Percentiles rank a stretch among this genome's conserved stretches.
phyloP scores from a whole-genome alignment of 2,888 invertebrate species.

The Leptopilina drosophilae region DNA sequence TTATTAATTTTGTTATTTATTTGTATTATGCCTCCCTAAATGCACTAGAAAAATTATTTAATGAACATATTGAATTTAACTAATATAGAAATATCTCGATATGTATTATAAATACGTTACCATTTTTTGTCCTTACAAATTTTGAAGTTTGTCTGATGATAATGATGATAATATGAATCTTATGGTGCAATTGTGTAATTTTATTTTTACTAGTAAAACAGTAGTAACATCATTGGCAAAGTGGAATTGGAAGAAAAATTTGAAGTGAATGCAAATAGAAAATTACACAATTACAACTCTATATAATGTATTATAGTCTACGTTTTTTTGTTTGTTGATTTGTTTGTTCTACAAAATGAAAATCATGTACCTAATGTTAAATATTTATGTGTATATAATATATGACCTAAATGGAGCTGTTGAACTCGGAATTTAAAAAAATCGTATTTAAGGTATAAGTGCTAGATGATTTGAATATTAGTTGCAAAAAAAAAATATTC shows the following conservation, averaged over 20 bases:
- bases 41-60: not conserved
- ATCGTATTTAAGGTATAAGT: not conserved
- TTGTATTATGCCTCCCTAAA: not conserved
- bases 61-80: not conserved
- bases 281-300: too few species aligned
- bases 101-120: not conserved
- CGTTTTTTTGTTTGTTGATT: not conserved
- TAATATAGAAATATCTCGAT: not conserved
- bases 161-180: too few species aligned
- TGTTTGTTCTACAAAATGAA: not conserved
- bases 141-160: too few species aligned
- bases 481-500: not conserved
- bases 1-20: not conserved
- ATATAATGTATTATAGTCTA: too few species aligned
- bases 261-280: too few species aligned
- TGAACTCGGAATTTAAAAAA: not conserved
- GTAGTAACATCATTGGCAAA: too few species aligned
- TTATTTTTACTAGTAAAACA: too few species aligned
- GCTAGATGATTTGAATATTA: constrained; percentile 10
- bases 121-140: too few species aligned
- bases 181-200: too few species aligned
- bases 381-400: constrained; percentile 31
- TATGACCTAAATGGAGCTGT: not conserved
- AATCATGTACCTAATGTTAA: constrained; percentile 17
- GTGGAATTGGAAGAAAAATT: too few species aligned